Evolutionary conservation across 2,113 vertebrate species (phyloP).

Genomic region (Tragulus kanchil): DNA sequence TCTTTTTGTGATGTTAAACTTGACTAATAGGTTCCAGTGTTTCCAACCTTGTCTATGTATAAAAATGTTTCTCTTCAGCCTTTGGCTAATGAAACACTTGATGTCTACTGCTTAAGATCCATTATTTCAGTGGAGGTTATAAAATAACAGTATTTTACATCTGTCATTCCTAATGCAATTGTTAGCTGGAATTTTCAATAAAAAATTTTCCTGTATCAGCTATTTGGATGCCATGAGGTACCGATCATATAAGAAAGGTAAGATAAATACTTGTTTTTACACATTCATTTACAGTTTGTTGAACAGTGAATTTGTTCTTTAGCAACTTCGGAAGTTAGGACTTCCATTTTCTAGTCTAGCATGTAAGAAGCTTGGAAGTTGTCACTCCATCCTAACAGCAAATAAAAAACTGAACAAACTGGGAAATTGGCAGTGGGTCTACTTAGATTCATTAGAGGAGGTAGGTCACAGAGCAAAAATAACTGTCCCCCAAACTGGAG

Average conservation of each 20-base stretch:
- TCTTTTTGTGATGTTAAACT: not conserved
- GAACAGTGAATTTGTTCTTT: constrained; percentile 47
- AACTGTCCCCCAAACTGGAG: not conserved
- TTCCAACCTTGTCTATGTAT: not conserved
- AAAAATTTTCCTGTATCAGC: not conserved
- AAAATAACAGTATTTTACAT: not conserved
- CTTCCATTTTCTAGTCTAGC: not conserved
- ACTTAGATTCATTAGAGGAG: not conserved
- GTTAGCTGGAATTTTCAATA: constrained; percentile 14
- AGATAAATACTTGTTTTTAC: constrained; percentile 9
- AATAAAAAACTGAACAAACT: not conserved
- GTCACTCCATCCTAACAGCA: not conserved
- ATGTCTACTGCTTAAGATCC: not conserved
- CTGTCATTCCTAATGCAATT: not conserved
- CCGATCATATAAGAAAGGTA: not conserved
- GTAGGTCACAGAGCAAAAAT: not conserved
- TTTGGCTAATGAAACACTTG: not conserved
- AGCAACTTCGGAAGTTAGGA: constrained; percentile 14
- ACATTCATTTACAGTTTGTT: not conserved
- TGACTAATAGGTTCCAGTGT: not conserved
- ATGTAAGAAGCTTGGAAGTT: not conserved
- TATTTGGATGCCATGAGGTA: not conserved
- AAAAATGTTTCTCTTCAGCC: not conserved
- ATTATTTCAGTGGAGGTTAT: not conserved
- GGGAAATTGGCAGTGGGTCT: not conserved